Evolutionary conservation across 2,797 vertebrate genomes (phyloP).

Genomic region (Megalops cyprinoides): DNA sequence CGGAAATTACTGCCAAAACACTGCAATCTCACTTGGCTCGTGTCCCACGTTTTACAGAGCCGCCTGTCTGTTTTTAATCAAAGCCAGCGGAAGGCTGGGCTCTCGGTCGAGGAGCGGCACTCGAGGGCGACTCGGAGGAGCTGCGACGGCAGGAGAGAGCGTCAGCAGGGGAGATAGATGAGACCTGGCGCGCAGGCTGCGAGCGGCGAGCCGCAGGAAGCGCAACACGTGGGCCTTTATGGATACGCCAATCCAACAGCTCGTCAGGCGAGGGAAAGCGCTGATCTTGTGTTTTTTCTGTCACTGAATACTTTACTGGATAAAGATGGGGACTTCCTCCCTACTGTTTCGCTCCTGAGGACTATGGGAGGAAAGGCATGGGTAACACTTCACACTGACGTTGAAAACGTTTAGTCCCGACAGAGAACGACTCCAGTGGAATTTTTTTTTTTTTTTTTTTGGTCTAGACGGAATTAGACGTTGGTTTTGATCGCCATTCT

Average conservation of each 20-base stretch:
- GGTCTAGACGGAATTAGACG: background rate
- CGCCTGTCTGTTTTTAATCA: background rate
- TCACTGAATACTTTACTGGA: background rate
- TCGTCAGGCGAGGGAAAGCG: background rate
- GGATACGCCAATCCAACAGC: background rate
- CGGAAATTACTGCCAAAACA: slow-evolving; percentile 10
- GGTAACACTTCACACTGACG: background rate
- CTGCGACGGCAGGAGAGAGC: background rate
- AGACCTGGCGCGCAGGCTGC: background rate
- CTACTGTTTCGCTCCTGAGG: background rate
- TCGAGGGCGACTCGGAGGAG: background rate
- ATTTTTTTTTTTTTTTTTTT: background rate
- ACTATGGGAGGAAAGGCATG: background rate
- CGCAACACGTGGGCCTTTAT: background rate
- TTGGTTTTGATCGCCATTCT: too few species aligned
- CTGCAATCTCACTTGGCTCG: background rate
- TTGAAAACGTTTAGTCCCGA: background rate
- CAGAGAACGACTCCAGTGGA: background rate
- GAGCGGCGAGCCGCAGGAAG: background rate
- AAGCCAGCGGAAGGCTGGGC: background rate
- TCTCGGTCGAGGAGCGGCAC: background rate
- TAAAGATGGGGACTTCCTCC: background rate
- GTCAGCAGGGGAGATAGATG: background rate
- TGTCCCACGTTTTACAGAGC: background rate
- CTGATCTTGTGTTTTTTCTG: background rate